phyloP scores from a whole-genome alignment of 2,113 vertebrate genomes.

The Emydura subglobosa region DNA sequence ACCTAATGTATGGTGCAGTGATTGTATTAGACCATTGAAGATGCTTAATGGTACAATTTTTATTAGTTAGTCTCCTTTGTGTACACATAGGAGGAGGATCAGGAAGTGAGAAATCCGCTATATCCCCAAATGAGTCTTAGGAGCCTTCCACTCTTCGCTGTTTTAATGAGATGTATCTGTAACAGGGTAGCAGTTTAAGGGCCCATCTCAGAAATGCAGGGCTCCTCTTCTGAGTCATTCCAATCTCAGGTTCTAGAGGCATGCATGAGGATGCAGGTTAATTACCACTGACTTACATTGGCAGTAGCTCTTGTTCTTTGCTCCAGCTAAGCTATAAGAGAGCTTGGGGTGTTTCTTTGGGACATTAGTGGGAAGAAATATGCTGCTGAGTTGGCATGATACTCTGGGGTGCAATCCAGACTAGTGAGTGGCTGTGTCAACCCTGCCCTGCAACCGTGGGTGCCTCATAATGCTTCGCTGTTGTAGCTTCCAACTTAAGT shows the following conservation, averaged over 20 bases:
- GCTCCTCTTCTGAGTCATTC: not conserved
- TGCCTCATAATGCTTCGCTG: no score
- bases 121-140: not conserved
- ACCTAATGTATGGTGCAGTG: not conserved
- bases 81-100: not conserved
- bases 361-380: not conserved
- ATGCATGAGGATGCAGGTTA: not conserved
- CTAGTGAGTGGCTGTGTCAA: no score
- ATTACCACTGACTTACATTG: not conserved
- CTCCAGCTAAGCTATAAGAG: not conserved
- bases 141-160: not conserved
- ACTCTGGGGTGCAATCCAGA: no score
- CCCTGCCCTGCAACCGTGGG: no score
- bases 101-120: not conserved
- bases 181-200: not conserved
- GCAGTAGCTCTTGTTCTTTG: not conserved
- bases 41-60: not conserved
- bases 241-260: fast-evolving
- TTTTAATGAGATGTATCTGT: not conserved
- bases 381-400: fast-evolving
- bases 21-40: not conserved
- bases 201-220: not conserved
- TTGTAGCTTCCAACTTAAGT: no score
- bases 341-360: not conserved
- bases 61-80: not conserved